Evolutionary conservation across 2,888 invertebrate species (phyloP).

Genomic region (Ctenicera cuprea): DNA sequence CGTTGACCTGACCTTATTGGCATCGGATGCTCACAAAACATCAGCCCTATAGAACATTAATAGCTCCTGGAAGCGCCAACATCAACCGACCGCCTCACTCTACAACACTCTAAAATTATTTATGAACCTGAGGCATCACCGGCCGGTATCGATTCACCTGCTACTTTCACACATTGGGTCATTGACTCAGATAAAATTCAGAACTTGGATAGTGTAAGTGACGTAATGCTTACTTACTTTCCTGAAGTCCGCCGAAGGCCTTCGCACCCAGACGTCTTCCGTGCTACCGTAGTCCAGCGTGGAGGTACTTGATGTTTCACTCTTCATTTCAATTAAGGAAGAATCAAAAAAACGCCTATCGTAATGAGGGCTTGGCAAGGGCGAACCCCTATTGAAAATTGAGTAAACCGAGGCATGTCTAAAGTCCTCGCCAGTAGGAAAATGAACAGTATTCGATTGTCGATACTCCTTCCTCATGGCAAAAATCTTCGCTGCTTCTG

Average conservation of each 20-base stretch:
- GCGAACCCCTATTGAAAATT: constrained; percentile 75
- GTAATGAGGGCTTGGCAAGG: constrained; percentile 79
- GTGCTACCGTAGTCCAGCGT: constrained; percentile 75
- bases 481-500: constrained; percentile 73
- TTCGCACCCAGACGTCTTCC: constrained; percentile 84
- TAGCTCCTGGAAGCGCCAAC: constrained; percentile 12
- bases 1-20: too few species aligned
- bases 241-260: constrained; percentile 74
- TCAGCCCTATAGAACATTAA: neutral
- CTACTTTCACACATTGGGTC: constrained; percentile 33
- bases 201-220: neutral
- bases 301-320: constrained; percentile 79
- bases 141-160: constrained; percentile 30
- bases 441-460: constrained; percentile 81
- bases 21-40: neutral
- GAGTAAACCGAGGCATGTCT: constrained; percentile 78
- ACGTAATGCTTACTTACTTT: constrained; percentile 73
- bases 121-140: constrained; percentile 21
- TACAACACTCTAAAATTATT: constrained; percentile 22
- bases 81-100: neutral
- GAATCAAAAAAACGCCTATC: constrained; percentile 89
- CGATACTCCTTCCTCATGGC: constrained; percentile 73
- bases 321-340: constrained; percentile 87
- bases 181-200: constrained; percentile 21
- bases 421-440: constrained; percentile 78